phyloP scores from a whole-genome alignment of 2,797 vertebrate genomes.

The Chaetodon trifasciatus region DNA sequence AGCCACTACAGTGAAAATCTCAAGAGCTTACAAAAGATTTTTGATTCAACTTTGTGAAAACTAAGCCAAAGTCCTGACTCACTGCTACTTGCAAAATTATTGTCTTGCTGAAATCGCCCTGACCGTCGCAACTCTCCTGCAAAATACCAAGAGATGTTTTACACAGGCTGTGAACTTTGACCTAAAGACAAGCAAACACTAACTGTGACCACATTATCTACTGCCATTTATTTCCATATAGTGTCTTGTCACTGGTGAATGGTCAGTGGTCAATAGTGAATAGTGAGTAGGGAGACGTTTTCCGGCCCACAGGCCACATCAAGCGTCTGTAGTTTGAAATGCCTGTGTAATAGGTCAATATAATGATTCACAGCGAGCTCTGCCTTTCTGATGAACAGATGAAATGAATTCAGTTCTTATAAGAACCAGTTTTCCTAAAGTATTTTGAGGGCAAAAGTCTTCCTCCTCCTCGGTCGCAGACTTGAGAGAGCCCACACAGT shows the following conservation, averaged over 20 bases:
- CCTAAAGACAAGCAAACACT: slow-evolving; percentile 21
- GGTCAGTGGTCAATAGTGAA: slow-evolving; percentile 49
- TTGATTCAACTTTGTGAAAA: neutral
- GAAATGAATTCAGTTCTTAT: slow-evolving; percentile 33
- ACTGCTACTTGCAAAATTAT: neutral
- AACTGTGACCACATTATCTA: neutral
- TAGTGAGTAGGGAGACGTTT: slow-evolving; percentile 49
- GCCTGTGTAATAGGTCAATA: slow-evolving; percentile 58
- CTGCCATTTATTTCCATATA: neutral
- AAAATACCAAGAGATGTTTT: slow-evolving; percentile 31
- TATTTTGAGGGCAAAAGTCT: slow-evolving; percentile 31
- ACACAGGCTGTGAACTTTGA: slow-evolving; percentile 34
- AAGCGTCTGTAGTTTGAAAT: slow-evolving; percentile 57
- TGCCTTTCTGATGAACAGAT: slow-evolving; percentile 36
- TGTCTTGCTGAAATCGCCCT: slow-evolving; percentile 6
- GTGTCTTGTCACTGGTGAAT: slow-evolving; percentile 33
- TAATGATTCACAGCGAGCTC: slow-evolving; percentile 56
- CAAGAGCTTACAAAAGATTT: neutral
- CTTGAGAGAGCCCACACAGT: slow-evolving; percentile 38
- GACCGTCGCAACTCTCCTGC: slow-evolving; percentile 4
- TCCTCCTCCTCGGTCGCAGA: slow-evolving; percentile 30
- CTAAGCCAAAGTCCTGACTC: neutral
- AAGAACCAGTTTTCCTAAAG: slow-evolving; percentile 44
- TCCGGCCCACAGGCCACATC: slow-evolving; percentile 57
- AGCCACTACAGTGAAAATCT: neutral